phyloP scores from a whole-genome alignment of 2,113 vertebrate genomes.

The Suncus etruscus region DNA sequence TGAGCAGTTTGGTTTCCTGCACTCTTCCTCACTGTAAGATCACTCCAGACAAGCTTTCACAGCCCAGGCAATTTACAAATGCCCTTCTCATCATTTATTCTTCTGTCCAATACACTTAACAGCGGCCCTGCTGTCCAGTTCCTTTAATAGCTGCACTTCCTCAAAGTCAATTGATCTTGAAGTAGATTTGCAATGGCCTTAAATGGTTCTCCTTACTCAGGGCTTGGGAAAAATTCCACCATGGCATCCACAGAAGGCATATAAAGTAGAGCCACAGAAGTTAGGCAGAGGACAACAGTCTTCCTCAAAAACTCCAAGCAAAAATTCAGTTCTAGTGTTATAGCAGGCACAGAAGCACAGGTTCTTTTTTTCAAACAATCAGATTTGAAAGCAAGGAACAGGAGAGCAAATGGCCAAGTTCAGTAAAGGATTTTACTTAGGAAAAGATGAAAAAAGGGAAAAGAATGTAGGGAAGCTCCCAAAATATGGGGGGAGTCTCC shows the following conservation, averaged over 20 bases:
- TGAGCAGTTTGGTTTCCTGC: not conserved
- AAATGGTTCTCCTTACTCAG: slow-evolving; percentile 17
- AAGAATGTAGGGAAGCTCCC: too few relatives aligned
- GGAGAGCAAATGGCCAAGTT: too few relatives aligned
- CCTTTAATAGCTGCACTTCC: slow-evolving; percentile 52
- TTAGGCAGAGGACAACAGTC: not conserved
- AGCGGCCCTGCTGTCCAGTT: not conserved
- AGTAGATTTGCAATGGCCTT: slow-evolving; percentile 51
- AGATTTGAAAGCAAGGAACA: too few relatives aligned
- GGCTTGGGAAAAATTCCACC: not conserved
- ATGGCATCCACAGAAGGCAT: not conserved
- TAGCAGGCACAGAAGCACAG: too few relatives aligned
- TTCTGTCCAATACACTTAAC: slow-evolving; percentile 1
- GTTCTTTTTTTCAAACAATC: too few relatives aligned
- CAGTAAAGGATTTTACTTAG: too few relatives aligned
- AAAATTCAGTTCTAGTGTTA: not conserved
- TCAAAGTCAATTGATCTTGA: slow-evolving; percentile 64
- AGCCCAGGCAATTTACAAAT: slow-evolving; percentile 35
- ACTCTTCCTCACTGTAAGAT: not conserved
- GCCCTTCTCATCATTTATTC: not conserved
- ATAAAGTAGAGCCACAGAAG: not conserved
- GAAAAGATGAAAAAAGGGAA: too few relatives aligned
- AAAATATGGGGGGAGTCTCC: too few relatives aligned
- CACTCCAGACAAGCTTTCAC: slow-evolving; percentile 52
- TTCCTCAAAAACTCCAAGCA: not conserved